Conservation (phyloP, 2,797 vertebrate species). For the Limnodromus scolopaceus region DNA sequence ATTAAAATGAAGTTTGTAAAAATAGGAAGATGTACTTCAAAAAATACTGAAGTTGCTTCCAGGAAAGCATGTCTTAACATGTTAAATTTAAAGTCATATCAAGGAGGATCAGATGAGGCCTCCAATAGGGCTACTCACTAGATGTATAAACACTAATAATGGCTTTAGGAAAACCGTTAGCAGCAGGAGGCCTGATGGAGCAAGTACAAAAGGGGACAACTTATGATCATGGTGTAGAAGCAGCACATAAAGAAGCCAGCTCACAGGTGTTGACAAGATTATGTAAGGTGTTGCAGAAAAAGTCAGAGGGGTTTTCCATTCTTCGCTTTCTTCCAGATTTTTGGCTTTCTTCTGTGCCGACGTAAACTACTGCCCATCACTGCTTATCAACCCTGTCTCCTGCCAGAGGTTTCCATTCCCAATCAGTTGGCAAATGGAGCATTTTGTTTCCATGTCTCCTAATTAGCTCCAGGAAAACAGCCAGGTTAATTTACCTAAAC, state of each 20-base stretch:
- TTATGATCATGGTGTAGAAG: not conserved
- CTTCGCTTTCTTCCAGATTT: not conserved
- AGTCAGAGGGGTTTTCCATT: not conserved
- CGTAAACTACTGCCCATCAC: conserved; percentile 4
- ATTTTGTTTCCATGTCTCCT: conserved; percentile 65
- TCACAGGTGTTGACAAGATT: not conserved
- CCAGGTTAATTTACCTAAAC: conserved; percentile 74
- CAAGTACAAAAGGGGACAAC: not conserved
- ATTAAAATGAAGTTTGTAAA: conserved; percentile 19
- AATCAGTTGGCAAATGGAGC: conserved; percentile 59
- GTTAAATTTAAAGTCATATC: not conserved
- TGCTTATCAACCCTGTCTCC: conserved; percentile 4
- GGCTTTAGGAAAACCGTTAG: not conserved
- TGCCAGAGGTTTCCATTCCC: conserved; percentile 56
- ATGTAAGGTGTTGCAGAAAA: not conserved
- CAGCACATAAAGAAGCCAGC: not conserved
- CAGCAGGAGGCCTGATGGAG: not conserved
- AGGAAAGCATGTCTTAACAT: not conserved
- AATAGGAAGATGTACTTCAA: not conserved
- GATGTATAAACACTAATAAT: not conserved
- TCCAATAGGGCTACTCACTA: not conserved
- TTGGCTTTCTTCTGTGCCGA: not conserved
- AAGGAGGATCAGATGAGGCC: not conserved
- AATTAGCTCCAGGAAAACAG: conserved; percentile 70
- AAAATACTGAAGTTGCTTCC: not conserved